These are phyloP conservation scores for Rhizoglyphus robini DNA, from an alignment of 1,140 invertebrate species.

Conservation along the genomic window DNA sequence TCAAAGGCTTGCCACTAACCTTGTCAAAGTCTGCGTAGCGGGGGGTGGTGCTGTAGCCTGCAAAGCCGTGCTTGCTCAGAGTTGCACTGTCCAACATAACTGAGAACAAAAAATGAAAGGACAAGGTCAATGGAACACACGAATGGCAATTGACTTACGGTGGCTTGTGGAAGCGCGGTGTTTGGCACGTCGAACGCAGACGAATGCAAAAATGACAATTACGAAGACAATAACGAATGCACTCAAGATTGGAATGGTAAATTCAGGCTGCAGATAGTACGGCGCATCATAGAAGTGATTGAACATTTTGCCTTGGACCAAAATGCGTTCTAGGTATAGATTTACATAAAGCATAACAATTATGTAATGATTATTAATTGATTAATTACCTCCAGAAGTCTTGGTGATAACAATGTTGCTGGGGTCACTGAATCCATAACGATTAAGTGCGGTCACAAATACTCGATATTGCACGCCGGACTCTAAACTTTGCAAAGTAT, in stretches of 20 bases:
- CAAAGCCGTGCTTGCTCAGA: slow-evolving; percentile 4
- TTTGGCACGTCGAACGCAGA: slow-evolving; percentile 25
- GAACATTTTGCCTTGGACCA: slow-evolving; percentile 14
- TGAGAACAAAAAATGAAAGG: not conserved
- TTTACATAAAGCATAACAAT: no score
- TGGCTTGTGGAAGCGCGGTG: slow-evolving; percentile 9
- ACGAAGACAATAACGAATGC: slow-evolving; percentile 26
- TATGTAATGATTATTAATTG: not conserved
- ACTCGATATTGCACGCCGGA: slow-evolving; percentile 24
- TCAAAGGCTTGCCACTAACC: slow-evolving; percentile 16
- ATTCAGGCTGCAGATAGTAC: slow-evolving; percentile 24
- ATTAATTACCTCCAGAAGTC: slow-evolving; percentile 22
- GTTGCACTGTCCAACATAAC: slow-evolving; percentile 15
- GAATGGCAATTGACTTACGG: not conserved
- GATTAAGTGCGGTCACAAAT: slow-evolving; percentile 27
- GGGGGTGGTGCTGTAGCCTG: not conserved
- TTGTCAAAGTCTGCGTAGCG: slow-evolving; percentile 19
- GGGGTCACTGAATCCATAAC: slow-evolving; percentile 27
- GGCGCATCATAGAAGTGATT: slow-evolving; percentile 11
- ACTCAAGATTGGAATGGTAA: slow-evolving; percentile 26
- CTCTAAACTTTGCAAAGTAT: slow-evolving; percentile 24
- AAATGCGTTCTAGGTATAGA: slow-evolving; percentile 13
- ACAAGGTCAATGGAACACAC: not conserved
- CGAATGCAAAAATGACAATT: slow-evolving; percentile 25
- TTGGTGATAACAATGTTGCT: slow-evolving; percentile 23